These are phyloP conservation scores for Craniophora ligustri DNA, from an alignment of 2,888 invertebrate genomes.

Conservation along the genomic window DNA sequence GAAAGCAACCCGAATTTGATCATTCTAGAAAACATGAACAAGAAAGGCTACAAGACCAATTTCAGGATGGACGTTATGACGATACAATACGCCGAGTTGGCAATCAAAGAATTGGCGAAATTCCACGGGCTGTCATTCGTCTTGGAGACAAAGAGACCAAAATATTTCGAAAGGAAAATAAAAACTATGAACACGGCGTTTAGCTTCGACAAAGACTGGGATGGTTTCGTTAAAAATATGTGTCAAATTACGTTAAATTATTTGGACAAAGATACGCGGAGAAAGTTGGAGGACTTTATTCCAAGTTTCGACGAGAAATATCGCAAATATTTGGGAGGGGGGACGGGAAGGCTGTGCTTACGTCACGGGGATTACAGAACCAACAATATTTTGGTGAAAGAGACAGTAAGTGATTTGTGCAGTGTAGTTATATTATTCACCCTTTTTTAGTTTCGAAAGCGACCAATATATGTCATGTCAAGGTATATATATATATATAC, in stretches of 20 bases:
- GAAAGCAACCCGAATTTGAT: slow-evolving; percentile 48
- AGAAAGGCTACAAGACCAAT: slow-evolving; percentile 59
- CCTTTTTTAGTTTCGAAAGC: no score
- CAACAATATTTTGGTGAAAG: slow-evolving; percentile 60
- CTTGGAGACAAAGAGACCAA: slow-evolving; percentile 57
- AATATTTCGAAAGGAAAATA: slow-evolving; percentile 62
- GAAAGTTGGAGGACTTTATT: slow-evolving; percentile 47
- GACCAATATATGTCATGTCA: no score
- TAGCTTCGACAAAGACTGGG: slow-evolving; percentile 46
- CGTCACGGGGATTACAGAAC: slow-evolving; percentile 64
- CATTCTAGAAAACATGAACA: slow-evolving; percentile 56
- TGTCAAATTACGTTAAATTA: slow-evolving; percentile 40
- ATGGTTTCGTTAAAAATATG: slow-evolving; percentile 50
- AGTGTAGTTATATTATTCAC: no score
- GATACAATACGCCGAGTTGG: slow-evolving; percentile 60
- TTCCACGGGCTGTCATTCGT: slow-evolving; percentile 67
- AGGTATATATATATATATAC: no score
- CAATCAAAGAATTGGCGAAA: slow-evolving; percentile 65
- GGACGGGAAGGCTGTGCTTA: slow-evolving; percentile 46
- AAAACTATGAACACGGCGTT: slow-evolving; percentile 45
- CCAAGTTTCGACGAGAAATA: slow-evolving; percentile 48
- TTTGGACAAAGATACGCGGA: slow-evolving; percentile 49
- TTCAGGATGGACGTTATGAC: slow-evolving; percentile 60
- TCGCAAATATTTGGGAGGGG: slow-evolving; percentile 47
- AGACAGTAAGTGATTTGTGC: slow-evolving; percentile 56